phyloP scores from a whole-genome alignment of 2,113 vertebrate species.

The Delphinapterus leucas region DNA sequence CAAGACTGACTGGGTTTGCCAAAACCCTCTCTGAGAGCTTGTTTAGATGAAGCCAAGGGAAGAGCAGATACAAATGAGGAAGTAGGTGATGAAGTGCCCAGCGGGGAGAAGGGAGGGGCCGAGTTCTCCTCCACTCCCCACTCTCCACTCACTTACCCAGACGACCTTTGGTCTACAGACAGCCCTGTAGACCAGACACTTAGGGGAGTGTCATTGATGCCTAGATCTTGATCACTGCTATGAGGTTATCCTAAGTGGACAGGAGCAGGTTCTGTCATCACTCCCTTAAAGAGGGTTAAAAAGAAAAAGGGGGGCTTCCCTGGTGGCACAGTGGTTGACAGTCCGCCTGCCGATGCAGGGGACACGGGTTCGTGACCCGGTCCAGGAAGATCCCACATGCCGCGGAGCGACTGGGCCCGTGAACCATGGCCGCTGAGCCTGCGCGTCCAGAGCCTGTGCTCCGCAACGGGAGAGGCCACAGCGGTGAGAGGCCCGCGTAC shows the following conservation, averaged over 20 bases:
- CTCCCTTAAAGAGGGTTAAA: background rate
- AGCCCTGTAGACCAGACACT: background rate
- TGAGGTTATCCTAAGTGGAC: too few species aligned
- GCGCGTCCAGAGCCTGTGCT: too few species aligned
- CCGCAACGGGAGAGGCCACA: too few species aligned
- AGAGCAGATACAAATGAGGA: background rate
- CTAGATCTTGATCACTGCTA: background rate
- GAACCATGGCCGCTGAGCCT: too few species aligned
- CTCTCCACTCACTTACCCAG: too few species aligned
- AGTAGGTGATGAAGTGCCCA: background rate
- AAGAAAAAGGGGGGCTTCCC: slow-evolving; percentile 34
- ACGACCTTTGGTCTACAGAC: background rate
- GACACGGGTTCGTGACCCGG: accelerated
- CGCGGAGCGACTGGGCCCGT: accelerated
- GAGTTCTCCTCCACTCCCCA: accelerated
- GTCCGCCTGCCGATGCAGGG: too few species aligned
- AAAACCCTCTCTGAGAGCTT: too few species aligned
- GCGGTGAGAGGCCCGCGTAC: too few species aligned
- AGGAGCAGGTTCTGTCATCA: background rate
- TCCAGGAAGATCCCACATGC: too few species aligned
- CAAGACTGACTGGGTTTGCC: background rate
- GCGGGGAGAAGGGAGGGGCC: background rate
- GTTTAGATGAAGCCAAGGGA: background rate
- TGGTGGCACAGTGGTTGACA: too few species aligned
- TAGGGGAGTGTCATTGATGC: background rate